A percentile compares a stretch with the other conserved stretches of the same genome.
Conservation (phyloP, 2,113 vertebrate genomes). For the Phalacrocorax carbo region DNA sequence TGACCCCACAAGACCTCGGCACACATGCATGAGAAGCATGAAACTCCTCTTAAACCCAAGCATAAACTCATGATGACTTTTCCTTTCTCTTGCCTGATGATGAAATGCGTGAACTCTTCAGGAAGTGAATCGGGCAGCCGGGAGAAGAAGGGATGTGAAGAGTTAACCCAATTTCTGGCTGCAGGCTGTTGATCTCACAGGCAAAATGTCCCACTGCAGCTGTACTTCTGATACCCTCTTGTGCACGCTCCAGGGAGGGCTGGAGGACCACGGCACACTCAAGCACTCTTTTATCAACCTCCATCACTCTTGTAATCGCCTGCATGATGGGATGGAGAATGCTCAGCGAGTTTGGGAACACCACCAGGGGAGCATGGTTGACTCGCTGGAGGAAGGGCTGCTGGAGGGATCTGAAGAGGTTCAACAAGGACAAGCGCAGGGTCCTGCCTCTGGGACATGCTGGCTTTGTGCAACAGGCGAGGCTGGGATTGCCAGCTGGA, state of each 20-base stretch:
- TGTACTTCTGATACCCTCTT: background rate
- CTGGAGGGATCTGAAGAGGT: background rate
- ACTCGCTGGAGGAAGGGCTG: background rate
- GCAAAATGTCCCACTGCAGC: background rate
- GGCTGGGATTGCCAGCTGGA: background rate
- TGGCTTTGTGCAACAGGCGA: background rate
- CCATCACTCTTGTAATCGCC: background rate
- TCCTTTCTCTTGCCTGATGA: background rate
- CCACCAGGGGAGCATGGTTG: background rate
- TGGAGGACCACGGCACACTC: background rate
- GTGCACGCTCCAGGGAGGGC: background rate
- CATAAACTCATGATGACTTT: rapidly evolving
- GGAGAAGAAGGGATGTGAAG: background rate
- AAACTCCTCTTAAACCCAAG: background rate
- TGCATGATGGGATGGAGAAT: background rate
- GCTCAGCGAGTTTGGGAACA: background rate
- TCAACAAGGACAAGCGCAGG: background rate
- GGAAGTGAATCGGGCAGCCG: rapidly evolving
- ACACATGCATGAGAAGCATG: background rate
- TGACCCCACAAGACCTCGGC: background rate
- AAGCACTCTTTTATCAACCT: background rate
- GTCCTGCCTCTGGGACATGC: background rate
- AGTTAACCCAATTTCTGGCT: background rate
- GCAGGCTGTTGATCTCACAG: background rate
- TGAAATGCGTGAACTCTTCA: rapidly evolving